Conservation (phyloP, 2,113 vertebrate species). For the Poecilia latipinna region DNA sequence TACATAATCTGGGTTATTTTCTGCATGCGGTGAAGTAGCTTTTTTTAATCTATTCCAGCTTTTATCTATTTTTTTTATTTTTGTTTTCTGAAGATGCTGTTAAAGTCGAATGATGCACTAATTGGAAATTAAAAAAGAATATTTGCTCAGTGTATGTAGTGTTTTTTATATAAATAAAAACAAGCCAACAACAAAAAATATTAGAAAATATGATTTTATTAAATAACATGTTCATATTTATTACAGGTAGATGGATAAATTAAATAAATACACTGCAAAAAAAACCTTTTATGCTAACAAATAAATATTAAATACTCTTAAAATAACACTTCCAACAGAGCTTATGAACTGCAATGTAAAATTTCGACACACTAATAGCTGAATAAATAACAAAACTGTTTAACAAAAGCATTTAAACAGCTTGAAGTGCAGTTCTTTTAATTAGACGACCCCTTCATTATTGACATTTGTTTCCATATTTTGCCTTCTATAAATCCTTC, state of each 20-base stretch:
- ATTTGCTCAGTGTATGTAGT: slow-evolving; percentile 4
- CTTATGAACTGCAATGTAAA: slow-evolving; percentile 35
- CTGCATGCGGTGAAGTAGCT: slow-evolving; percentile 9
- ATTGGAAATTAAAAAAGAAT: slow-evolving; percentile 37
- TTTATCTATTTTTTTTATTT: slow-evolving; percentile 54
- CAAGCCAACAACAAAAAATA: not conserved
- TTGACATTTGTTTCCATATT: not conserved
- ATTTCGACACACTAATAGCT: slow-evolving; percentile 9
- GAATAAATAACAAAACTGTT: slow-evolving; percentile 16
- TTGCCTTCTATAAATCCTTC: slow-evolving; percentile 7
- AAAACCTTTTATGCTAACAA: slow-evolving; percentile 12
- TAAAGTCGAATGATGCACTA: slow-evolving; percentile 9
- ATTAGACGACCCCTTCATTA: slow-evolving; percentile 7
- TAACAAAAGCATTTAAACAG: slow-evolving; percentile 14
- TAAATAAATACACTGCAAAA: slow-evolving; percentile 44
- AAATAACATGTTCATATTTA: not conserved
- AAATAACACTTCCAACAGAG: slow-evolving; percentile 11
- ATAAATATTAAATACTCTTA: slow-evolving; percentile 45
- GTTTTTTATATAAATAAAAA: not conserved
- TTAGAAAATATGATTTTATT: not conserved
- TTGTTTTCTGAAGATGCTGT: slow-evolving; percentile 28
- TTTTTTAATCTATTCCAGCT: slow-evolving; percentile 23
- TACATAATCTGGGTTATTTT: slow-evolving; percentile 6
- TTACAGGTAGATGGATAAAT: slow-evolving; percentile 3
- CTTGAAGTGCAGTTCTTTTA: slow-evolving; percentile 1